Evolutionary conservation across 92 coral and sea anemone species (phyloP).

Genomic region (Bergia puertoricense): DNA sequence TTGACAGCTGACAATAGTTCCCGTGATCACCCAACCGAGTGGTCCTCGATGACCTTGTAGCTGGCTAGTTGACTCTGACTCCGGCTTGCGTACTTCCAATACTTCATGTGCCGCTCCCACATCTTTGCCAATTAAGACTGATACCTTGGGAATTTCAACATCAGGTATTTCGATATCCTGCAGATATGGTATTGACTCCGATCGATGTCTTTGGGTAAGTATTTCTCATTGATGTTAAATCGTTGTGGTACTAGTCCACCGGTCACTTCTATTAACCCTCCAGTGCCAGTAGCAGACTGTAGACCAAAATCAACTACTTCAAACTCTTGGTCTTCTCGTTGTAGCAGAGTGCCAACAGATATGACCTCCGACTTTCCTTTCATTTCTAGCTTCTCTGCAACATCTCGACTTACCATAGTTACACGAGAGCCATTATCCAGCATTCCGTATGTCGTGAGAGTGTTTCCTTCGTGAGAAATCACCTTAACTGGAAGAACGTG

Average conservation of each 20-base stretch:
- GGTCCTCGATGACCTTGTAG: slow-evolving; percentile 15
- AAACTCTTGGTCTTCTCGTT: slow-evolving; percentile 58
- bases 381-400: slow-evolving; percentile 52
- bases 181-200: slow-evolving; percentile 51
- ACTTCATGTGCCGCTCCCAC: slow-evolving; percentile 29
- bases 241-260: slow-evolving; percentile 57
- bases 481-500: slow-evolving; percentile 64
- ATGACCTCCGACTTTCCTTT: slow-evolving; percentile 48
- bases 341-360: slow-evolving; percentile 54
- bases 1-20: not conserved
- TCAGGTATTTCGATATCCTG: slow-evolving; percentile 52
- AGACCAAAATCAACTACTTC: slow-evolving; percentile 56
- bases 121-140: slow-evolving; percentile 47
- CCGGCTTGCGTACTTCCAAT: slow-evolving; percentile 52
- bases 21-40: slow-evolving; percentile 17
- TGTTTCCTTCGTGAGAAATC: slow-evolving; percentile 29
- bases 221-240: slow-evolving; percentile 55
- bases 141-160: slow-evolving; percentile 53
- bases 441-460: slow-evolving; percentile 59
- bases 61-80: slow-evolving; percentile 6
- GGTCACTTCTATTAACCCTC: slow-evolving; percentile 46
- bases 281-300: slow-evolving; percentile 56
- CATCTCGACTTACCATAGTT: slow-evolving; percentile 52
- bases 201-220: slow-evolving; percentile 56
- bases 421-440: slow-evolving; percentile 63